These are phyloP conservation scores for Oophaga sylvatica DNA, from an alignment of 2,797 vertebrate species.

Conservation along the genomic window DNA sequence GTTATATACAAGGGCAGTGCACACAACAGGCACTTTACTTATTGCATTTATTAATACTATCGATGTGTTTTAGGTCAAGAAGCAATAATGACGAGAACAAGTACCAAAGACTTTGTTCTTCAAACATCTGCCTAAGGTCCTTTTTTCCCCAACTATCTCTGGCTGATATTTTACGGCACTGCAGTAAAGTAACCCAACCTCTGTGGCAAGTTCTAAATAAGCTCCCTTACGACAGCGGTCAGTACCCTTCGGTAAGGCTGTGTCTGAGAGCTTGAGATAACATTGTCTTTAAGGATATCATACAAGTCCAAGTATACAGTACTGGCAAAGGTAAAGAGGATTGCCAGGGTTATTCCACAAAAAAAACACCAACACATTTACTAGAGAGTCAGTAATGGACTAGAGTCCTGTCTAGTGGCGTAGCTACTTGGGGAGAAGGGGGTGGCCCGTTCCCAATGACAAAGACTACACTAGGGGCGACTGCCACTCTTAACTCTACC, in stretches of 20 bases:
- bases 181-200: not conserved
- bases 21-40: not conserved
- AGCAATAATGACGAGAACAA: not conserved
- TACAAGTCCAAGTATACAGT: not conserved
- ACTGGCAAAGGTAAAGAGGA: not conserved
- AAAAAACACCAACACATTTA: not conserved
- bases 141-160: not conserved
- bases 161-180: not conserved
- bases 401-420: too few relatives aligned
- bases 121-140: not conserved
- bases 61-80: not conserved
- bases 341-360: not conserved
- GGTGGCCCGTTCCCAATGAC: too few relatives aligned
- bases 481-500: too few relatives aligned
- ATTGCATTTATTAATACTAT: not conserved
- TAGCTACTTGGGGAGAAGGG: too few relatives aligned
- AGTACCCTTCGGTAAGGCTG: not conserved
- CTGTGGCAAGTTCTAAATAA: not conserved
- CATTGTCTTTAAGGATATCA: not conserved
- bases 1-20: not conserved
- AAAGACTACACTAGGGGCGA: too few relatives aligned
- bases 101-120: not conserved
- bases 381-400: not conserved
- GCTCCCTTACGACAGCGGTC: not conserved
- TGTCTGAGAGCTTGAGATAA: not conserved